Percentiles rank a stretch among this genome's conserved stretches.
Conservation (phyloP, 2,113 vertebrate species). For the Anoura caudifer region DNA sequence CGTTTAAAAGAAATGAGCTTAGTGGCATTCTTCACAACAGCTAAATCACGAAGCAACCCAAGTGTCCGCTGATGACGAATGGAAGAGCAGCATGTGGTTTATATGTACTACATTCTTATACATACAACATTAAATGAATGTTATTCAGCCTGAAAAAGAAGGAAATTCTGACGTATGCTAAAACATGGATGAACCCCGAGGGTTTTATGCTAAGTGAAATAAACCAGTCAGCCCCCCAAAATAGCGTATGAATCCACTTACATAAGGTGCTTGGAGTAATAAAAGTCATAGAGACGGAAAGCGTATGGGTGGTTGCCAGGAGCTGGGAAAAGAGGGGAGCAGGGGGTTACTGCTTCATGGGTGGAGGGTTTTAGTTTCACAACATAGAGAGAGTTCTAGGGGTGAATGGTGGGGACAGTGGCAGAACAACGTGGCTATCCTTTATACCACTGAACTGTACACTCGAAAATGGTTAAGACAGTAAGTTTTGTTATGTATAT, state of each 20-base stretch:
- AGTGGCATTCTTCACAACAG: background rate
- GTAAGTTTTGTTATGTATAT: background rate
- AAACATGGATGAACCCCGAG: background rate
- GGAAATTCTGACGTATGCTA: background rate
- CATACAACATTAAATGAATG: background rate
- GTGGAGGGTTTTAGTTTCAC: background rate
- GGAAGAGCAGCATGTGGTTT: background rate
- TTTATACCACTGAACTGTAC: background rate
- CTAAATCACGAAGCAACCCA: background rate
- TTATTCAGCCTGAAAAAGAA: background rate
- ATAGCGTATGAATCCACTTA: background rate
- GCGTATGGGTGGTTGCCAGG: too few species aligned
- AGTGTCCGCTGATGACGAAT: background rate
- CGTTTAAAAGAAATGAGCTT: background rate
- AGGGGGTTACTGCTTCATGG: background rate
- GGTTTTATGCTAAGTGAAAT: background rate
- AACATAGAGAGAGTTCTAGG: background rate
- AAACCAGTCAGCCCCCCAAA: background rate
- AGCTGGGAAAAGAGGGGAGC: background rate
- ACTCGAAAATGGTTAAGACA: background rate
- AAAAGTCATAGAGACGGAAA: background rate
- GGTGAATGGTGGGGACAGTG: background rate
- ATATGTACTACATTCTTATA: too few species aligned
- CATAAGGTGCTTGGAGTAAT: background rate
- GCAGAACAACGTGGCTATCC: too few species aligned